Percentiles rank a stretch among this genome's conserved stretches.
phyloP scores from a whole-genome alignment of 1,140 invertebrate species.

The Drosophila hydei region DNA sequence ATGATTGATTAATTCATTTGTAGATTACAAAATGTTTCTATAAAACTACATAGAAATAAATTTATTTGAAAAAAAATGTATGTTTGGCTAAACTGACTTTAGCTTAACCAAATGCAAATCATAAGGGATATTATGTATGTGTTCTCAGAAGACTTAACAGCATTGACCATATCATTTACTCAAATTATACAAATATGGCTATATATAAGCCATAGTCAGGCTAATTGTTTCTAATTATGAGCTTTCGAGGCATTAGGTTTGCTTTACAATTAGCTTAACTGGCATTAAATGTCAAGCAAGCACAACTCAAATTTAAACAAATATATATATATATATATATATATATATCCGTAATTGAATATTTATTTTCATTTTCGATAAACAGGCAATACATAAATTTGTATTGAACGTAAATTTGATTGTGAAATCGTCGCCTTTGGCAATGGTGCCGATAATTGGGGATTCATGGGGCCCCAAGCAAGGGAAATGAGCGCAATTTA shows the following conservation, averaged over 20 bases:
- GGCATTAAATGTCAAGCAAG: conserved; percentile 15
- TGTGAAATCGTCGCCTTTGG: conserved; percentile 32
- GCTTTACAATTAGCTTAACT: not conserved
- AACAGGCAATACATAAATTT: conserved; percentile 12
- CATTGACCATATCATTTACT: not conserved
- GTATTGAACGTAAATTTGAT: conserved; percentile 17
- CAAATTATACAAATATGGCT: not conserved
- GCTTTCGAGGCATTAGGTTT: conserved; percentile 15
- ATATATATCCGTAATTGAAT: conserved; percentile 6
- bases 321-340: conserved; percentile 11
- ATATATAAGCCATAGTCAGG: not conserved
- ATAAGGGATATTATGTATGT: no score
- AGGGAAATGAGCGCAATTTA: conserved; percentile 16
- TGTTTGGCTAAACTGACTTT: no score
- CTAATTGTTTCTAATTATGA: conserved; percentile 2
- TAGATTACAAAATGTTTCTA: no score
- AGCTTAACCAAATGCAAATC: no score
- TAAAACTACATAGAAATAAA: no score
- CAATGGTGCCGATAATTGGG: conserved; percentile 32
- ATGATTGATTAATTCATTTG: no score
- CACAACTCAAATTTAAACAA: conserved; percentile 15
- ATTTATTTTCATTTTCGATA: conserved; percentile 33
- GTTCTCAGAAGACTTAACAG: not conserved
- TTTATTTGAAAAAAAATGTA: no score
- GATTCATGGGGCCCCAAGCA: conserved; percentile 10